Evolutionary conservation across 2,113 vertebrate genomes (phyloP), one percentile per base, ranked within the genome.

Genomic region (Seriola aureovittata): DNA sequence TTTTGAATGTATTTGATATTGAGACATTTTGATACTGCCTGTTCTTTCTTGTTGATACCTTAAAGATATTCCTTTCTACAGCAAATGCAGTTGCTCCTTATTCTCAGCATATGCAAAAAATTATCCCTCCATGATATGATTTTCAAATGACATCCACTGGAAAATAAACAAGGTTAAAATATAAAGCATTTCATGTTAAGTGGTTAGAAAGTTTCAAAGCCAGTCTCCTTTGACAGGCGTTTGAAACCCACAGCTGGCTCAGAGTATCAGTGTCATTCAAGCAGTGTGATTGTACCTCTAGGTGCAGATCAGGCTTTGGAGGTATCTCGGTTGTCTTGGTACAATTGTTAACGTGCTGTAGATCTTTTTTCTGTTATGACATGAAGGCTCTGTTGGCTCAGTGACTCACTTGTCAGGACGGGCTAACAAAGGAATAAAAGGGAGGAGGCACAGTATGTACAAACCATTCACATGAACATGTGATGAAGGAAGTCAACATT

Each of bases 321-420:
- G 48, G 52, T 54, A 54, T 72, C 46, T 66, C 29, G 8, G 66
- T 54, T 79, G 79, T 81, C 72, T 73, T 0, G 3, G 42, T 75
- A 4, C 50, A 21, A 59, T 74, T 84, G 85, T 82, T 25, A 14
- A 44, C 12, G 21, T 6, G 57, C 46, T 54, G 19, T 36, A 57
- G 48, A 63, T 52, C 46, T 44, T 80, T 72, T 68, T 71, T 83
- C 40, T 87, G 46, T 91, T 80, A 8, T 91, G 72, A 84, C 82
- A 82, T 40, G 19, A 66, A 50, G 16, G 19, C 65, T 79, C 58
- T 87, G 85, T 89, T 83, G 70, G 81, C 75, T 89, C 82, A 87
- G 48, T 82, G 75, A 86, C 73, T 88, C 81, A 78, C 74, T 64
- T 85, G 79, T 79, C 78, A 79, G 58, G 62, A 78, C 7, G 46